phyloP scores from a whole-genome alignment of 1,140 invertebrate species.

The Hestina assimilis region DNA sequence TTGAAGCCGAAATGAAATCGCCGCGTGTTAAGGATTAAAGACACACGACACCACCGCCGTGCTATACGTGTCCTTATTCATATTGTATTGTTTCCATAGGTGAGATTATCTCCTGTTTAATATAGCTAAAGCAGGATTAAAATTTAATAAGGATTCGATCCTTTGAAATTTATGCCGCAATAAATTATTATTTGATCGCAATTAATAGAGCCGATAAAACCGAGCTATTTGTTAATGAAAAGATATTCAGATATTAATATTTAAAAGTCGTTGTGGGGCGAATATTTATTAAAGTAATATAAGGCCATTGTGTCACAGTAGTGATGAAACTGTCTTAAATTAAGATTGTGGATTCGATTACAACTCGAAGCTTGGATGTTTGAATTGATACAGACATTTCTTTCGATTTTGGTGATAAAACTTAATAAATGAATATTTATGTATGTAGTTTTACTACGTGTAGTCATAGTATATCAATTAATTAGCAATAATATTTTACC shows the following conservation, averaged over 20 bases:
- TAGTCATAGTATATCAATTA: no score
- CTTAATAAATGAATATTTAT: no score
- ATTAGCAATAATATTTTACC: no score
- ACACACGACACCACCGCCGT: conserved; percentile 41
- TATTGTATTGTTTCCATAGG: conserved; percentile 19
- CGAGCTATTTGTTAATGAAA: conserved; percentile 11
- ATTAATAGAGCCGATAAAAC: conserved; percentile 27
- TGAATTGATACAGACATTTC: no score
- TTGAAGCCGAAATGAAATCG: conserved; percentile 61
- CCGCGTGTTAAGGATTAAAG: conserved; percentile 64
- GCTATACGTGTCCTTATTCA: conserved; percentile 1
- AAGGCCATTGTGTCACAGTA: no score
- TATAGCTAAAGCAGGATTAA: conserved; percentile 37
- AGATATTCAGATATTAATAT: conserved; percentile 15
- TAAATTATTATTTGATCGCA: conserved; percentile 33
- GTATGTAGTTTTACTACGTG: no score
- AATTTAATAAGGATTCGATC: conserved; percentile 37
- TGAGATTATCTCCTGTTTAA: conserved; percentile 17
- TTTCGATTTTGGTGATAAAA: no score
- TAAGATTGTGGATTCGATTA: background rate
- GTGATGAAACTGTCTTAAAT: no score
- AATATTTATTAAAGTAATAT: no score
- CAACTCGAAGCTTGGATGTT: no score
- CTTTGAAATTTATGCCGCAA: conserved; percentile 30
- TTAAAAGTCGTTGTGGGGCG: no score